phyloP scores from a whole-genome alignment of 2,113 vertebrate genomes.

The Mungos mungo region DNA sequence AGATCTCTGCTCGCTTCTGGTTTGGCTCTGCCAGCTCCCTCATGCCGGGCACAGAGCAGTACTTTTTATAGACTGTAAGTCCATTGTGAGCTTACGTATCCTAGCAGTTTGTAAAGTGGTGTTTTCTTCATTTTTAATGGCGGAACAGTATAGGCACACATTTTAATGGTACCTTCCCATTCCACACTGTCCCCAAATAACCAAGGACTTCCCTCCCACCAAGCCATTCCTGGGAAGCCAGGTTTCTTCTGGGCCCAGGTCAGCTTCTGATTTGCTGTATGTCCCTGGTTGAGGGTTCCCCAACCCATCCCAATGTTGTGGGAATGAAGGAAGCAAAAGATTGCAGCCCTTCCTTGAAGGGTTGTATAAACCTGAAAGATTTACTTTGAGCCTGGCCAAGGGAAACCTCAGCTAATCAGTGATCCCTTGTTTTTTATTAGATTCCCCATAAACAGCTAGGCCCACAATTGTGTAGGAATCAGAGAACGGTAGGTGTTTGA shows the following conservation, averaged over 20 bases:
- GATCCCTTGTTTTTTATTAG: background rate
- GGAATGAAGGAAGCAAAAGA: background rate
- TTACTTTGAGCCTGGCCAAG: background rate
- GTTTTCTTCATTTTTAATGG: constrained; percentile 44
- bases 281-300: background rate
- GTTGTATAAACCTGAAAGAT: background rate
- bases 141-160: background rate
- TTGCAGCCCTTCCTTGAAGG: background rate
- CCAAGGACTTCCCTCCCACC: rapidly evolving
- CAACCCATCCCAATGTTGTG: background rate
- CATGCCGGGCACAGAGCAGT: constrained; percentile 22
- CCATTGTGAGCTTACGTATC: constrained; percentile 7
- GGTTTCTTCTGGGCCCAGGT: background rate
- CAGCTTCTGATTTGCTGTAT: background rate
- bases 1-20: constrained; percentile 57
- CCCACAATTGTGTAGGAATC: background rate
- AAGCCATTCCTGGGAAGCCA: background rate
- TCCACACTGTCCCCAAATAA: background rate
- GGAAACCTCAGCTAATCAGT: constrained; percentile 43
- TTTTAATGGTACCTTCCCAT: background rate
- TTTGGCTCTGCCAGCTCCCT: background rate
- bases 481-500: background rate
- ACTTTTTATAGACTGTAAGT: constrained; percentile 45
- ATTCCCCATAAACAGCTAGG: background rate
- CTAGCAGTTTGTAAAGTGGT: background rate